Evolutionary conservation across 2,797 vertebrate species (phyloP).

Genomic region (Gadopsis marmoratus): DNA sequence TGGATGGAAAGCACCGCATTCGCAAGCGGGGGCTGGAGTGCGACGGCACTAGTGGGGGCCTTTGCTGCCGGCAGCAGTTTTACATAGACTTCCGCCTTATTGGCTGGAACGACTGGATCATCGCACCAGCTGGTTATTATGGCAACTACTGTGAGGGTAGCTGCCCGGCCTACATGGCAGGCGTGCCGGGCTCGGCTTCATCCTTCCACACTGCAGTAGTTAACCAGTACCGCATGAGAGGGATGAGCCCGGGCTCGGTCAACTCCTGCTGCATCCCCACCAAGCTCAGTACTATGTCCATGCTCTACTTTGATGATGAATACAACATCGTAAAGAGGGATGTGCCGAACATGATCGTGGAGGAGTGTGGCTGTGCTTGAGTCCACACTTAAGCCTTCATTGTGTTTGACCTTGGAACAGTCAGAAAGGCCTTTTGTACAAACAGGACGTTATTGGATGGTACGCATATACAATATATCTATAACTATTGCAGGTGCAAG

Average conservation of each 20-base stretch:
- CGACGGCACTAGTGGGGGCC: constrained; percentile 92
- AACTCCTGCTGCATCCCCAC: constrained; percentile 99
- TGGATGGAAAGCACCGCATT: constrained; percentile 94
- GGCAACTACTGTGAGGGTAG: constrained; percentile 99
- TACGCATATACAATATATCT: constrained; percentile 80
- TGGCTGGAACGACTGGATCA: constrained; percentile 99
- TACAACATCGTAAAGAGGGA: constrained; percentile 99
- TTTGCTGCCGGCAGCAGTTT: constrained; percentile 98
- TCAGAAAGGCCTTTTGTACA: constrained; percentile 75
- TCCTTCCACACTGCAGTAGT: constrained; percentile 99
- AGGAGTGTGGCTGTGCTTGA: constrained; percentile 99
- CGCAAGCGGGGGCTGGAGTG: constrained; percentile 98
- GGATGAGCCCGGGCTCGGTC: constrained; percentile 95
- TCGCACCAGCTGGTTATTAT: constrained; percentile 97
- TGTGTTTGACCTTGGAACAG: constrained; percentile 59
- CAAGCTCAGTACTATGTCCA: constrained; percentile 99
- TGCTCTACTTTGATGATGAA: constrained; percentile 99
- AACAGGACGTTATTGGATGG: constrained; percentile 77
- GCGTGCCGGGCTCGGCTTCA: constrained; percentile 95
- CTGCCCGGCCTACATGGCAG: constrained; percentile 98
- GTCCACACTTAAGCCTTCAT: not conserved
- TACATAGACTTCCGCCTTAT: constrained; percentile 99
- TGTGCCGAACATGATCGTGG: constrained; percentile 99
- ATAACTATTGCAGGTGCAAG: constrained; percentile 75
- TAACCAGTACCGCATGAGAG: constrained; percentile 98